Conservation (phyloP, 2,797 vertebrate species). For the Lutjanus campechanus region DNA sequence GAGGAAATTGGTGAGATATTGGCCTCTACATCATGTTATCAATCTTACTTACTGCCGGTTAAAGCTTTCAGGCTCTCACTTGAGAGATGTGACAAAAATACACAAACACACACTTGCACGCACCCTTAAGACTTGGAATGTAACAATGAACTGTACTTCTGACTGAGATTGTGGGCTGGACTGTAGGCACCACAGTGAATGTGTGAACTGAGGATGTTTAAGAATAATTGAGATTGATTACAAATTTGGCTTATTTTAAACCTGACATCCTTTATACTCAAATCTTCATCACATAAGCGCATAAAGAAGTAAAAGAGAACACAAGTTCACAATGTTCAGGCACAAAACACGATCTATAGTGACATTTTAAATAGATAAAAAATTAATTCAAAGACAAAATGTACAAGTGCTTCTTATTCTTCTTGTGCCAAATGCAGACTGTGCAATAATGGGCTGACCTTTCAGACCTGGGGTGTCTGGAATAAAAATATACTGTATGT, state of each 20-base stretch:
- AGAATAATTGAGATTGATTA: not conserved
- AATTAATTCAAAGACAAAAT: not conserved
- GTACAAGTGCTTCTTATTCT: not conserved
- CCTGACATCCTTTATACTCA: not conserved
- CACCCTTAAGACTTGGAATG: not conserved
- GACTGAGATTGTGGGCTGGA: conserved; percentile 2
- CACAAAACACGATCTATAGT: not conserved
- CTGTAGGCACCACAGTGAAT: not conserved
- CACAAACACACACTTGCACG: not conserved
- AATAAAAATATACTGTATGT: not conserved
- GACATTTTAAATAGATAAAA: not conserved
- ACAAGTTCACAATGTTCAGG: no score
- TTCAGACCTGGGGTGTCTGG: not conserved
- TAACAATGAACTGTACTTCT: not conserved
- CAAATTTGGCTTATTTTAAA: not conserved
- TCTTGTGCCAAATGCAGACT: not conserved
- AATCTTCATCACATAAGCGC: not conserved
- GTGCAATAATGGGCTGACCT: not conserved
- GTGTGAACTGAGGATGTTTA: not conserved
- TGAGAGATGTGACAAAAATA: conserved; percentile 34
- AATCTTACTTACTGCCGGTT: conserved; percentile 29
- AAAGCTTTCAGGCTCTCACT: conserved; percentile 14
- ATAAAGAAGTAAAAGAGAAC: not conserved
- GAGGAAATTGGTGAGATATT: conserved; percentile 39
- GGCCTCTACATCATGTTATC: conserved; percentile 30